These are phyloP conservation scores for Endomychus coccineus DNA, from an alignment of 2,888 invertebrate genomes.

Conservation along the genomic window DNA sequence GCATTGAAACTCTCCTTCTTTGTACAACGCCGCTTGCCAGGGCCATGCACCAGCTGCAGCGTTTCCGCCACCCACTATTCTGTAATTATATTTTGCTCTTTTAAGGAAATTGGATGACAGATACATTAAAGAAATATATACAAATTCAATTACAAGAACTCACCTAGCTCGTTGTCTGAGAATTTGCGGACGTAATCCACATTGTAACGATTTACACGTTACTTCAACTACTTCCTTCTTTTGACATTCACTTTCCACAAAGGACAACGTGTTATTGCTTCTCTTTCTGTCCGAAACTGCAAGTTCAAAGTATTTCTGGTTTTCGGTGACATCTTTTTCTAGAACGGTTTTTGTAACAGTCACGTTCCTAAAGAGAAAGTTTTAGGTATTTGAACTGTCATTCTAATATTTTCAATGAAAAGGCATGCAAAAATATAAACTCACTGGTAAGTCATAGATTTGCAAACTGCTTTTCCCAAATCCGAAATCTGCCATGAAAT, in stretches of 20 bases:
- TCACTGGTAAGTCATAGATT: conserved; percentile 69
- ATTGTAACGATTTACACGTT: conserved; percentile 60
- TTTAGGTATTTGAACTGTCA: no score
- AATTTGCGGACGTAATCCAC: conserved; percentile 62
- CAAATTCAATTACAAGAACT: conserved; percentile 15
- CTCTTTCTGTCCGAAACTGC: conserved; percentile 50
- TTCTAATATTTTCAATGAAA: no score
- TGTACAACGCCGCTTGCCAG: conserved; percentile 80
- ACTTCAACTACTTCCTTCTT: conserved; percentile 59
- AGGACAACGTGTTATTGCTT: conserved; percentile 56
- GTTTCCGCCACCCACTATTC: conserved; percentile 75
- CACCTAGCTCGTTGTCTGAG: conserved; percentile 62
- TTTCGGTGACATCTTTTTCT: conserved; percentile 15
- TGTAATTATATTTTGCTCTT: conserved; percentile 48
- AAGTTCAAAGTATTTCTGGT: conserved; percentile 51
- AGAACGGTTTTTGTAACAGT: conserved; percentile 21
- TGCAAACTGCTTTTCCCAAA: conserved; percentile 67
- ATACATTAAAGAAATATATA: conserved; percentile 6
- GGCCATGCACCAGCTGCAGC: conserved; percentile 74
- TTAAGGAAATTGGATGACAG: conserved; percentile 1
- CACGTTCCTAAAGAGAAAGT: conserved; percentile 26
- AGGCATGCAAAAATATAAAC: conserved; percentile 23
- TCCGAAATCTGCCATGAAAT: conserved; percentile 59
- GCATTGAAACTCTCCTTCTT: conserved; percentile 79
- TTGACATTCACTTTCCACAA: conserved; percentile 56